Conservation (phyloP, 1,140 invertebrate species). For the Samia ricini region DNA sequence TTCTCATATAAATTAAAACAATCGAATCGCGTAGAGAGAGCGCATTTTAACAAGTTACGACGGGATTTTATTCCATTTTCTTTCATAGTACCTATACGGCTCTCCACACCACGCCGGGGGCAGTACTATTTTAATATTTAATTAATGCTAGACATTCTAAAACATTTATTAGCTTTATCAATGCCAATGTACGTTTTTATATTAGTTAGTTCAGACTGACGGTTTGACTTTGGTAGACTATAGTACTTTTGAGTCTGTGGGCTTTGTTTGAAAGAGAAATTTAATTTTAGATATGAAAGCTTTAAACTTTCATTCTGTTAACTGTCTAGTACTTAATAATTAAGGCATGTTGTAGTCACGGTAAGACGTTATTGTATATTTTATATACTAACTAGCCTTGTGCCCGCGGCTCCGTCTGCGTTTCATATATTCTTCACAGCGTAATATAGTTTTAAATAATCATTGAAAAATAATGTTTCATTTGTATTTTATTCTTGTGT, state of each 20-base stretch:
- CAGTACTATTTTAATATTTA: slow-evolving; percentile 55
- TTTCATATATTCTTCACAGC: too few relatives aligned
- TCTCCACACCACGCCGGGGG: too few relatives aligned
- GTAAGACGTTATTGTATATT: too few relatives aligned
- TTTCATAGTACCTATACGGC: not conserved
- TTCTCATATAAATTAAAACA: not conserved
- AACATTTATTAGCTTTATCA: slow-evolving; percentile 52
- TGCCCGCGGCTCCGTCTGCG: too few relatives aligned
- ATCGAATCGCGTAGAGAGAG: not conserved
- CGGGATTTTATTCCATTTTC: not conserved
- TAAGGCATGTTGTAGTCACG: too few relatives aligned
- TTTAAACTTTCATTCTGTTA: not conserved
- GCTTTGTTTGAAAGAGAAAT: not conserved
- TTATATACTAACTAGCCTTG: too few relatives aligned
- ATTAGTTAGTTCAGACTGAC: slow-evolving; percentile 32
- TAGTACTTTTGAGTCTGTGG: slow-evolving; percentile 3
- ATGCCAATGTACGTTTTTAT: slow-evolving; percentile 48
- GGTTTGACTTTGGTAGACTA: slow-evolving; percentile 34
- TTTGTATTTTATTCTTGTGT: too few relatives aligned
- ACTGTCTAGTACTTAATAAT: too few relatives aligned
- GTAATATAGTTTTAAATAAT: too few relatives aligned
- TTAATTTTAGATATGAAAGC: not conserved
- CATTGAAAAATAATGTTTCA: too few relatives aligned
- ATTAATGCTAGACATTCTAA: slow-evolving; percentile 44
- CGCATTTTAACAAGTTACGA: not conserved